Evolutionary conservation across 2,797 vertebrate genomes (phyloP).

Genomic region (Aulostomus chinensis): DNA sequence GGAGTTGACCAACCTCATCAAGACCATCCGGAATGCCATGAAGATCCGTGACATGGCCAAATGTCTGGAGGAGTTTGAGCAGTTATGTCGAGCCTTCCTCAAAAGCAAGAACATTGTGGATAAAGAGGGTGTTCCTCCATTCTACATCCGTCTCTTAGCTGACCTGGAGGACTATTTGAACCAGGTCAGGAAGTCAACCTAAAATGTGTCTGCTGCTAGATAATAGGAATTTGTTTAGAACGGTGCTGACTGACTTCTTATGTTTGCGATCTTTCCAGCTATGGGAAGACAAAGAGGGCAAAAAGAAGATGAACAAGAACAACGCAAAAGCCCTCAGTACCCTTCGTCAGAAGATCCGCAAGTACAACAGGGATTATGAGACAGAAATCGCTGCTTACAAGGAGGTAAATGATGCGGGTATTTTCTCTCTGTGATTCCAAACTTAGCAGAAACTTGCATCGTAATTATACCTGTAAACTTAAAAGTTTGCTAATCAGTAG

Average conservation of each 20-base stretch:
- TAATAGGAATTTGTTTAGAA: no score
- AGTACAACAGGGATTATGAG: constrained; percentile 92
- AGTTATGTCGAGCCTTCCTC: constrained; percentile 88
- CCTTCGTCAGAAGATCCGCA: constrained; percentile 93
- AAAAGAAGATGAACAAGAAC: constrained; percentile 97
- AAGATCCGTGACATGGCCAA: constrained; percentile 94
- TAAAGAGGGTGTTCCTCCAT: constrained; percentile 90
- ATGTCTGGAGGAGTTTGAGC: constrained; percentile 93
- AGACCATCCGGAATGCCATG: constrained; percentile 94
- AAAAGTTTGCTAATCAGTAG: no score
- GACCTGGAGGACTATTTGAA: constrained; percentile 92
- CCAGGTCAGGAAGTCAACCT: no score
- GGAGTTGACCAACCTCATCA: constrained; percentile 91
- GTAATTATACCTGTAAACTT: no score
- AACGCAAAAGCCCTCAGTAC: constrained; percentile 92
- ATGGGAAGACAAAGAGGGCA: constrained; percentile 94
- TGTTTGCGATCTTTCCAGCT: constrained; percentile 75
- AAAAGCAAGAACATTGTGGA: constrained; percentile 94
- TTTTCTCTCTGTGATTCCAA: no score
- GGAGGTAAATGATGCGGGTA: constrained; percentile 83
- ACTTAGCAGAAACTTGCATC: no score
- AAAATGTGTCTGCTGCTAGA: no score
- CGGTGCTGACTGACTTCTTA: no score
- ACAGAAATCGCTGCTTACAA: constrained; percentile 84
- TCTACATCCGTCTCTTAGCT: constrained; percentile 90